phyloP scores from a whole-genome alignment of 2,888 invertebrate species.

The Lasioglossum leucozonium region DNA sequence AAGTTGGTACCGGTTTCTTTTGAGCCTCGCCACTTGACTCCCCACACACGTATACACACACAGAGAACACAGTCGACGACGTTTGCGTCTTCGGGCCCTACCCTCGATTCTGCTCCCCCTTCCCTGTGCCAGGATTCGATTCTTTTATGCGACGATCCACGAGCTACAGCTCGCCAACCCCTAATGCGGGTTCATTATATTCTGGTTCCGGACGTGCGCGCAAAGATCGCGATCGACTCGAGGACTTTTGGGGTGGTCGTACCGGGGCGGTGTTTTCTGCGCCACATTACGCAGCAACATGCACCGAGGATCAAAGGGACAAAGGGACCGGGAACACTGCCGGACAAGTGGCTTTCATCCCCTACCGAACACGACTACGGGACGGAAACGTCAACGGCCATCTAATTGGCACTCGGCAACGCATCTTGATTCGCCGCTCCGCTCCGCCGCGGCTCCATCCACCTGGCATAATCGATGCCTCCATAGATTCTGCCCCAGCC shows the following conservation, averaged over 20 bases:
- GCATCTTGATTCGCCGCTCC: slow-evolving; percentile 70
- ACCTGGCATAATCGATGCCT: slow-evolving; percentile 61
- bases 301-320: slow-evolving; percentile 69
- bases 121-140: slow-evolving; percentile 41
- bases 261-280: slow-evolving; percentile 52
- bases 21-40: slow-evolving; percentile 70
- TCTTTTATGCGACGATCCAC: slow-evolving; percentile 65
- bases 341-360: slow-evolving; percentile 70
- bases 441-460: slow-evolving; percentile 59
- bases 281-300: slow-evolving; percentile 57
- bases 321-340: slow-evolving; percentile 50
- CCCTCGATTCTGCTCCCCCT: slow-evolving; percentile 24
- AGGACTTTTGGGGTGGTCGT: slow-evolving; percentile 62
- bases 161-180: slow-evolving; percentile 70
- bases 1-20: slow-evolving; percentile 62
- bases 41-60: slow-evolving; percentile 21
- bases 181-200: slow-evolving; percentile 82
- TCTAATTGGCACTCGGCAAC: slow-evolving; percentile 77
- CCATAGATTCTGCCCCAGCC: background rate
- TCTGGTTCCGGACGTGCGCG: slow-evolving; percentile 73
- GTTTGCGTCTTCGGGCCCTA: slow-evolving; percentile 27
- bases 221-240: slow-evolving; percentile 74
- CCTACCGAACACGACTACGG: slow-evolving; percentile 57
- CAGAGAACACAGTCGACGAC: slow-evolving; percentile 50
- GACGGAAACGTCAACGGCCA: slow-evolving; percentile 77